Percentiles rank a stretch among this genome's conserved stretches.
These are phyloP conservation scores for Pseudomugil gertrudae DNA, from an alignment of 2,797 vertebrate genomes.

Conservation along the genomic window DNA sequence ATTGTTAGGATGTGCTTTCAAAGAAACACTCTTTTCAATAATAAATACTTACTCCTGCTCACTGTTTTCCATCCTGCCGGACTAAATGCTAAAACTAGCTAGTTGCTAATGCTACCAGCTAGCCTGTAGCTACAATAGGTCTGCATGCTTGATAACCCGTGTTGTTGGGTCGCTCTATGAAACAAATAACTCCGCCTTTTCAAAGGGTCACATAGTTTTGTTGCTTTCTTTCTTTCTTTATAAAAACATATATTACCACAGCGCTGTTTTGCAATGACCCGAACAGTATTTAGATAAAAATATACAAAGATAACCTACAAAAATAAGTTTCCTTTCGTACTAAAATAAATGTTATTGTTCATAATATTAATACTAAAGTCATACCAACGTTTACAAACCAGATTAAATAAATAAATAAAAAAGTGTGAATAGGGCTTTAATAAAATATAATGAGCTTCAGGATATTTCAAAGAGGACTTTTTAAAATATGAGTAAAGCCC, in stretches of 20 bases:
- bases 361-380: rapidly evolving
- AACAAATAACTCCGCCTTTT: background rate
- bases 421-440: too few species aligned
- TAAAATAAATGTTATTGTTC: too few species aligned
- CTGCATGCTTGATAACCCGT: conserved; percentile 10
- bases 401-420: too few species aligned
- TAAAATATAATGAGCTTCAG: background rate
- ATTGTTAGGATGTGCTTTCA: background rate
- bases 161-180: conserved; percentile 14
- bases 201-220: background rate
- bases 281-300: background rate
- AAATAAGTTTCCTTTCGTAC: background rate
- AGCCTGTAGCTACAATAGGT: conserved; percentile 36
- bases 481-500: background rate
- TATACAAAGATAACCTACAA: background rate
- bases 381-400: background rate
- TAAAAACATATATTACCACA: background rate
- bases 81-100: conserved; percentile 15
- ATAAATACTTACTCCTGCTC: conserved; percentile 63
- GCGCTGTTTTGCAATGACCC: background rate
- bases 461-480: background rate
- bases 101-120: conserved; percentile 46
- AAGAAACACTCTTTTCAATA: background rate
- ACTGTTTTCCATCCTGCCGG: conserved; percentile 57
- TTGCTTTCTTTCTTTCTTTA: background rate